Evolutionary conservation across 2,888 invertebrate genomes (phyloP).

Genomic region (Gryllus longicercus): DNA sequence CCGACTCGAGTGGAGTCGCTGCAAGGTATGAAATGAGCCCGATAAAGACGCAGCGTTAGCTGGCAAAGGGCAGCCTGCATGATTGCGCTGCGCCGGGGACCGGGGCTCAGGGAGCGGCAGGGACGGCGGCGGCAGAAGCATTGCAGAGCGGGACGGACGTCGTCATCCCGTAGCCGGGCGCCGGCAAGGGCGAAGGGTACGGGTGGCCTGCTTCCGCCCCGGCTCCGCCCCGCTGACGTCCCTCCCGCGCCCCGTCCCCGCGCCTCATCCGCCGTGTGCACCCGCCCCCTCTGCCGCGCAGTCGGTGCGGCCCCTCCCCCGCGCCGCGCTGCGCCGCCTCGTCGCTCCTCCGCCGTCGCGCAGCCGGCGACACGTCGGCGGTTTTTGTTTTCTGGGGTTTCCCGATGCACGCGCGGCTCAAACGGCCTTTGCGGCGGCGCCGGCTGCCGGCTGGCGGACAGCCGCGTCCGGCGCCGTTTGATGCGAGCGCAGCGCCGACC

Average conservation of each 20-base stretch:
- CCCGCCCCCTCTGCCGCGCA: neutral
- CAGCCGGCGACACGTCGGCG: neutral
- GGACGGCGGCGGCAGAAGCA: neutral
- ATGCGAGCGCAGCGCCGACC: too few relatives aligned
- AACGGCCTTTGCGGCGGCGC: neutral
- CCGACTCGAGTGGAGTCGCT: neutral
- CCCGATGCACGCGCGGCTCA: neutral
- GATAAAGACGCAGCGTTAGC: slow-evolving; percentile 6
- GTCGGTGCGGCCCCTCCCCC: neutral
- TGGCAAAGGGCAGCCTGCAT: slow-evolving; percentile 10
- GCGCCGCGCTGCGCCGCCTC: neutral
- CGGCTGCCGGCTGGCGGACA: too few relatives aligned
- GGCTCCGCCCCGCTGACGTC: neutral
- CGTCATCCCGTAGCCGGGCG: neutral
- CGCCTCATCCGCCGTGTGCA: neutral
- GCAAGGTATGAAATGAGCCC: slow-evolving; percentile 17
- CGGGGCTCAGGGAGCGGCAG: neutral
- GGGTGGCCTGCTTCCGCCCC: neutral
- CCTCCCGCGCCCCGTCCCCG: neutral
- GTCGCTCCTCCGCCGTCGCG: neutral
- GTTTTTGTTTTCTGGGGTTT: neutral
- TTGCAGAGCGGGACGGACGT: neutral
- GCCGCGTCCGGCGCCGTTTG: too few relatives aligned
- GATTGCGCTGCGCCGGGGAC: neutral
- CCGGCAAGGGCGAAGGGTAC: neutral